Evolutionary conservation across 1,140 invertebrate genomes (phyloP), one percentile per base, ranked within the genome.

Genomic region (Branchinecta lindahli): DNA sequence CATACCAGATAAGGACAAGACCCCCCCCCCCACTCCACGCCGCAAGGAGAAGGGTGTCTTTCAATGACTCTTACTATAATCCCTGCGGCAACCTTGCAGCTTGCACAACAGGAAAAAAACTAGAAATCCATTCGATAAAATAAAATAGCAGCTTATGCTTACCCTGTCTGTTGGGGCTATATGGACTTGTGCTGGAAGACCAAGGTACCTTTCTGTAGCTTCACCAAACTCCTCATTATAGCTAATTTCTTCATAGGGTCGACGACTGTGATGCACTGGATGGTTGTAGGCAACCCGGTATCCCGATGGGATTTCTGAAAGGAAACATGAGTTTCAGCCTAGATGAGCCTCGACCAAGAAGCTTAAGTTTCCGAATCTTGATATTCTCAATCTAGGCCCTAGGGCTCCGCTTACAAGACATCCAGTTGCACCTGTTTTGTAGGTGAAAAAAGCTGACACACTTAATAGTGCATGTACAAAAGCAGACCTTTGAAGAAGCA

Each of bases 151-250:
- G 33, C 33, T 33, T 4, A 61, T 61, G 52, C 12, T 15, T 15
- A 61, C 52, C 52, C 18, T 61, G 18, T 61, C 52, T 61, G 52
- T 61, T 4, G 52, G 52, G 12, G 52, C 52, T 12, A 61, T 61
- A 61, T 61, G 52, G 1, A 61, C 52, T 61, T 61, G 52, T 20
- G 52, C 12, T 61, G 52, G 52, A 61, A 61, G 52, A 20, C 52
- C 52, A 61, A 61, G 52, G 18, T 61, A 61, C 18, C 18, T 61
- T 15, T 12, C 52, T 61, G 52, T 61, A 61, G 52, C 52, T 20
- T 61, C 52, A 61, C 52, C 12, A 61, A 61, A 61, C 4, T 61
- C 52, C 18, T 61, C 52, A 61, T 61, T 61, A 61, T 61, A 61
- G 18, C 52, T 15, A 4, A 61, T 61, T 20, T 61, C 52, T 61